Conservation (phyloP, 2,888 invertebrate species). For the Ectobius pallidus region DNA sequence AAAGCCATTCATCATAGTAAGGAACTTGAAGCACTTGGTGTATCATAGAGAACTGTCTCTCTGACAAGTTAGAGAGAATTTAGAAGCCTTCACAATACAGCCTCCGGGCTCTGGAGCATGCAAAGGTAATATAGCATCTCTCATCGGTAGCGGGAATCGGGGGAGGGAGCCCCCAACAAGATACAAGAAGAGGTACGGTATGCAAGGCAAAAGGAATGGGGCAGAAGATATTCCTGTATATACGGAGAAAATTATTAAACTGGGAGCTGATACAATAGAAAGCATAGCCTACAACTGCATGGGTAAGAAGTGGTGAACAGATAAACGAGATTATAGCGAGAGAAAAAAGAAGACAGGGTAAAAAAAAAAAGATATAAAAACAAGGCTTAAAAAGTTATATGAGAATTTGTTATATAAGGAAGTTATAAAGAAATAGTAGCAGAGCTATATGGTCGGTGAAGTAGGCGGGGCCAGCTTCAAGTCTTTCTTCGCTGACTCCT, state of each 20-base stretch:
- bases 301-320: slow-evolving; percentile 4
- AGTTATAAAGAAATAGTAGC: slow-evolving; percentile 37
- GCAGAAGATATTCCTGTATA: slow-evolving; percentile 16
- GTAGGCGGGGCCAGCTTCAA: neutral
- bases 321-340: slow-evolving; percentile 11
- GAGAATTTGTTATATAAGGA: slow-evolving; percentile 33
- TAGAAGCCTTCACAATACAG: neutral
- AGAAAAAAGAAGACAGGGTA: neutral
- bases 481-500: neutral
- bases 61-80: slow-evolving; percentile 25
- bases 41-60: neutral
- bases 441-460: slow-evolving; percentile 17
- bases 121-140: slow-evolving; percentile 32
- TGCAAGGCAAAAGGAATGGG: neutral
- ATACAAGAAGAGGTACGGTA: neutral
- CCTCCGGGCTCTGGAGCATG: slow-evolving; percentile 1
- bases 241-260: slow-evolving; percentile 34
- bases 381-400: slow-evolving; percentile 26
- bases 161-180: neutral
- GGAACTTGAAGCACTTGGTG: too few relatives aligned
- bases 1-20: too few relatives aligned
- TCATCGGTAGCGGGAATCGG: neutral
- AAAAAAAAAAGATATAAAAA: slow-evolving; percentile 18
- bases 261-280: slow-evolving; percentile 2
- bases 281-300: neutral